phyloP scores from a whole-genome alignment of 2,797 vertebrate genomes.

The Loriculus beryllinus region DNA sequence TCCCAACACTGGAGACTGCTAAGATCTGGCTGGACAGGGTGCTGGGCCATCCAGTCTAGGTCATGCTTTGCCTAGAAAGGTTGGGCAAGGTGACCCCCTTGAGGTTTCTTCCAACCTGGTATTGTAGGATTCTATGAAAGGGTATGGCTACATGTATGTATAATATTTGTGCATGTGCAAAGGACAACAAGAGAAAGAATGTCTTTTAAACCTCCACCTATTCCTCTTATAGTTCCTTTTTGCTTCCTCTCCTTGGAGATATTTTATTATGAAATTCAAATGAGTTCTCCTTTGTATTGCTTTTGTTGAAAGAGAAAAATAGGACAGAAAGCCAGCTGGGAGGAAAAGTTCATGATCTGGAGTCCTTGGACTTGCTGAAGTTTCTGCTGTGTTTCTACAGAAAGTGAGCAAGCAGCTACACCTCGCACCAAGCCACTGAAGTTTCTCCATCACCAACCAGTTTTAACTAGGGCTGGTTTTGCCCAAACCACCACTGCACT shows the following conservation, averaged over 20 bases:
- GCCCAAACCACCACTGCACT: background rate
- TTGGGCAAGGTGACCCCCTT: background rate
- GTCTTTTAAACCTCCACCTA: background rate
- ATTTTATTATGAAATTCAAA: background rate
- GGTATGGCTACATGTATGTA: background rate
- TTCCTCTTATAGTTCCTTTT: background rate
- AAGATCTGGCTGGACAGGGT: background rate
- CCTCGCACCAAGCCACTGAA: background rate
- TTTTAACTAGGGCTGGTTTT: background rate
- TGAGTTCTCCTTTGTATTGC: background rate
- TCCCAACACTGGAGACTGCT: background rate
- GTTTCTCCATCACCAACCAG: background rate
- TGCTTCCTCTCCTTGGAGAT: background rate
- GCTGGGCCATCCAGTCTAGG: background rate
- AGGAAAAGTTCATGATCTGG: background rate
- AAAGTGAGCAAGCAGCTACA: background rate
- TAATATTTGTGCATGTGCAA: background rate
- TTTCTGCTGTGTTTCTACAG: background rate
- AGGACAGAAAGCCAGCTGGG: background rate
- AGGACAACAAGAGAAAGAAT: background rate
- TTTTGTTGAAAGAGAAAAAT: background rate
- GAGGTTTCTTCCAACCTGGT: background rate
- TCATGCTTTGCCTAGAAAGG: background rate
- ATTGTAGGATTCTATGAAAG: background rate
- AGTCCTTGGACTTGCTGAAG: background rate